Percentiles rank a stretch among this genome's conserved stretches.
Conservation (phyloP, 2,888 invertebrate species). For the Linnaemya tessellans region DNA sequence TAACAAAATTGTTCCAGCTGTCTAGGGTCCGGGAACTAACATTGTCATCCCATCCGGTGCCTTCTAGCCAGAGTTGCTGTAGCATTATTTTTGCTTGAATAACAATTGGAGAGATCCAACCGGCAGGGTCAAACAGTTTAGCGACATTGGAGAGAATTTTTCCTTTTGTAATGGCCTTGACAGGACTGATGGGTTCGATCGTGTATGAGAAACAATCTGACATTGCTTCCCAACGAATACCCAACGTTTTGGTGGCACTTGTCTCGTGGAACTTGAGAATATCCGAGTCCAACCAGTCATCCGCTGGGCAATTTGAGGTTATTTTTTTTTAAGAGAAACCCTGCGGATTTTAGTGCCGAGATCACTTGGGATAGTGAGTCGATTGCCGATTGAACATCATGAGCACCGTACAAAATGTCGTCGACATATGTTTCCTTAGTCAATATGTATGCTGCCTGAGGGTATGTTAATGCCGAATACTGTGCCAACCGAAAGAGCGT, state of each 20-base stretch:
- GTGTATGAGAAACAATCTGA: too few species aligned
- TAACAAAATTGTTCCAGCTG: slow-evolving; percentile 17
- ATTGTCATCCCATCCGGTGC: slow-evolving; percentile 41
- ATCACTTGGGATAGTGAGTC: slow-evolving; percentile 24
- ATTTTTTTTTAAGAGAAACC: slow-evolving; percentile 54
- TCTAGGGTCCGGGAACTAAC: not conserved
- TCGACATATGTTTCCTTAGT: slow-evolving; percentile 67
- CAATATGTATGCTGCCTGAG: not conserved
- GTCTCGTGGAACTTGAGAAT: slow-evolving; percentile 38
- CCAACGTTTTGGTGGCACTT: slow-evolving; percentile 28
- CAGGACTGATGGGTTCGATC: too few species aligned
- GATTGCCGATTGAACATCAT: slow-evolving; percentile 43
- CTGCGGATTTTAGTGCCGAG: slow-evolving; percentile 43
- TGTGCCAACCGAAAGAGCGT: slow-evolving; percentile 15
- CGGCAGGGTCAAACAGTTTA: too few species aligned
- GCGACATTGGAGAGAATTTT: too few species aligned
- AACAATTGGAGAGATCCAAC: too few species aligned
- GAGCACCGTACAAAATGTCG: slow-evolving; percentile 60
- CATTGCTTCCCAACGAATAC: too few species aligned
- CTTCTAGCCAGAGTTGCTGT: slow-evolving; percentile 48
- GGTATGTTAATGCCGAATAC: too few species aligned
- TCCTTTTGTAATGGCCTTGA: too few species aligned
- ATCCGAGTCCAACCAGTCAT: slow-evolving; percentile 15
- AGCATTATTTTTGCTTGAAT: too few species aligned
- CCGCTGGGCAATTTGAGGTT: not conserved